These are phyloP conservation scores for Platypus cylindrus DNA, from an alignment of 2,888 invertebrate genomes.

Conservation along the genomic window DNA sequence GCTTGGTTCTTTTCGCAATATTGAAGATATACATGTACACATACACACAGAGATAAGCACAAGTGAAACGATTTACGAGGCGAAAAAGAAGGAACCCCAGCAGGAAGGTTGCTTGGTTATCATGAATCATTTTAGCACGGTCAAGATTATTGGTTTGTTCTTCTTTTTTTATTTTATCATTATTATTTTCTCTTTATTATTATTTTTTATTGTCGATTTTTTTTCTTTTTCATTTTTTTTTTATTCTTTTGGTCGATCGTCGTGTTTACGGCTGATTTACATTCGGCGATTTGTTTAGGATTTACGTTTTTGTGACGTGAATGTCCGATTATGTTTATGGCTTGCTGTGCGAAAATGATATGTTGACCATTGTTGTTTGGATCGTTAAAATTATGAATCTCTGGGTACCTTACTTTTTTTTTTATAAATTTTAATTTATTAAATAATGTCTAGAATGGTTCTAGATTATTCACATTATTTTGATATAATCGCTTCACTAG, in stretches of 20 bases:
- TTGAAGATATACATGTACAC: too few relatives aligned
- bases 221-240: constrained; percentile 11
- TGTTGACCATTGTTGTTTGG: constrained; percentile 11
- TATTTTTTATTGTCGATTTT: background rate
- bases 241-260: constrained; percentile 30
- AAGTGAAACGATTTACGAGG: constrained; percentile 12
- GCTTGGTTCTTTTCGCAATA: constrained; percentile 7
- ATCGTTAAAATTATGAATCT: too few relatives aligned
- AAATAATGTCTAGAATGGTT: too few relatives aligned
- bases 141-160: constrained; percentile 11
- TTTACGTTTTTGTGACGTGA: constrained; percentile 25
- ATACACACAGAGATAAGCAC: too few relatives aligned
- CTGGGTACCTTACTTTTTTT: too few relatives aligned
- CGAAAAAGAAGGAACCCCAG: constrained; percentile 11
- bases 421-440: too few relatives aligned
- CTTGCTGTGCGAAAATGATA: constrained; percentile 17
- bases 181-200: too few relatives aligned
- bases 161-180: too few relatives aligned
- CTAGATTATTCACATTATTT: too few relatives aligned
- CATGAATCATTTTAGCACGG: constrained; percentile 11
- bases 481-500: too few relatives aligned
- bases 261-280: constrained; percentile 27
- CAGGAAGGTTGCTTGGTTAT: too few relatives aligned
- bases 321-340: constrained; percentile 21
- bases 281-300: constrained; percentile 27